Evolutionary conservation across 2,888 invertebrate species (phyloP).

Genomic region (Panopea generosa): DNA sequence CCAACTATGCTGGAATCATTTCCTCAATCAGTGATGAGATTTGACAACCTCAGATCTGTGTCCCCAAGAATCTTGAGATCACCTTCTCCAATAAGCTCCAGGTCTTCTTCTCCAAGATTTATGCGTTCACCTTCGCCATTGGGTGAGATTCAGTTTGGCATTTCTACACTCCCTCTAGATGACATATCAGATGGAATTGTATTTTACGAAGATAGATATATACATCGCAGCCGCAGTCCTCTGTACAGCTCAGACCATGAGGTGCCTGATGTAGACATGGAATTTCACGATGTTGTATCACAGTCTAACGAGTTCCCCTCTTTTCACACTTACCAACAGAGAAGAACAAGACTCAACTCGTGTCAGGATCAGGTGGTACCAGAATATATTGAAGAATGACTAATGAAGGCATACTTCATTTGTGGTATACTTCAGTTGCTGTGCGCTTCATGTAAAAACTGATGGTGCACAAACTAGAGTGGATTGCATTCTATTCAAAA

Average conservation of each 20-base stretch:
- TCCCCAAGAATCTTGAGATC: slow-evolving; percentile 46
- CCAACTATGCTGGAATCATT: slow-evolving; percentile 24
- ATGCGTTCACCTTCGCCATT: slow-evolving; percentile 54
- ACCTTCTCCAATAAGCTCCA: slow-evolving; percentile 47
- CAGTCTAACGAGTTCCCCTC: slow-evolving; percentile 35
- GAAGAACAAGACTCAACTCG: slow-evolving; percentile 19
- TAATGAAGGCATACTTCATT: no score
- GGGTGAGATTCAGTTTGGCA: slow-evolving; percentile 29
- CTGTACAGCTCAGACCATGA: slow-evolving; percentile 33
- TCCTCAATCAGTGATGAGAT: slow-evolving; percentile 15
- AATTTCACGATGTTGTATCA: slow-evolving; percentile 32
- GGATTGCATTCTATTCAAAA: no score
- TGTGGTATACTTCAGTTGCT: no score
- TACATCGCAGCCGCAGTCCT: slow-evolving; percentile 36
- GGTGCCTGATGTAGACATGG: slow-evolving; percentile 52
- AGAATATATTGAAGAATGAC: slow-evolving; percentile 54
- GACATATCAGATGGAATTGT: slow-evolving; percentile 26
- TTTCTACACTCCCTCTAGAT: slow-evolving; percentile 17
- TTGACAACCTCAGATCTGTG: slow-evolving; percentile 31
- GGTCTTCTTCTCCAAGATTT: slow-evolving; percentile 47
- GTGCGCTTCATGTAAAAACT: no score
- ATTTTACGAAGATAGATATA: slow-evolving; percentile 41
- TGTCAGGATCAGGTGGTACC: slow-evolving; percentile 59
- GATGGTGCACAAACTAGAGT: no score
- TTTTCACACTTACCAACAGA: slow-evolving; percentile 18